phyloP scores from a whole-genome alignment of 2,113 vertebrate species.

The Dromaius novaehollandiae region DNA sequence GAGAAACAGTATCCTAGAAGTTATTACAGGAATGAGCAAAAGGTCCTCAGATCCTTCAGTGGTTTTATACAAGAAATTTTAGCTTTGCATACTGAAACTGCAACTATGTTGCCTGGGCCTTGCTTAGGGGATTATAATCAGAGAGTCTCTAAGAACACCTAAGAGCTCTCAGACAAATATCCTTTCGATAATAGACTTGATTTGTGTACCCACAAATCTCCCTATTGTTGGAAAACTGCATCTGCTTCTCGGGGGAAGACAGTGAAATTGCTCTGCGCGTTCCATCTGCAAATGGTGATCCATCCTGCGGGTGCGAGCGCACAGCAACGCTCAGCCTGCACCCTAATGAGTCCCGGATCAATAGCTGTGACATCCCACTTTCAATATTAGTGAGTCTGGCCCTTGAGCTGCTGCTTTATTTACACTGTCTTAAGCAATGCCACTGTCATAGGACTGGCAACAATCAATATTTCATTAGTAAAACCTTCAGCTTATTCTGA shows the following conservation, averaged over 20 bases:
- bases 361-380: slow-evolving; percentile 40
- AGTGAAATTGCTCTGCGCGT: not conserved
- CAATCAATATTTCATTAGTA: slow-evolving; percentile 69
- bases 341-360: slow-evolving; percentile 41
- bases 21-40: not conserved
- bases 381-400: slow-evolving; percentile 42
- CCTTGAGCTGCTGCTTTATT: slow-evolving; percentile 43
- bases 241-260: not conserved
- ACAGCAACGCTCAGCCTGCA: slow-evolving; percentile 38
- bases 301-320: not conserved
- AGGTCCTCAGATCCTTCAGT: not conserved
- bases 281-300: slow-evolving; percentile 13
- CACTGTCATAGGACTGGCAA: slow-evolving; percentile 39
- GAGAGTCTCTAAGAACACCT: not conserved
- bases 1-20: not conserved
- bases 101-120: not conserved
- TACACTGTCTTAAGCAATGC: slow-evolving; percentile 4
- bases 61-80: not conserved
- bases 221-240: not conserved
- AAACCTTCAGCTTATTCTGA: slow-evolving; percentile 21
- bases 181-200: not conserved
- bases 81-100: not conserved
- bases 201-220: slow-evolving; percentile 29
- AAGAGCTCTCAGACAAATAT: not conserved
- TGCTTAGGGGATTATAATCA: not conserved